Percentiles rank a stretch among this genome's conserved stretches.
phyloP scores from a whole-genome alignment of 2,113 vertebrate genomes.

The Erythrolamprus reginae region DNA sequence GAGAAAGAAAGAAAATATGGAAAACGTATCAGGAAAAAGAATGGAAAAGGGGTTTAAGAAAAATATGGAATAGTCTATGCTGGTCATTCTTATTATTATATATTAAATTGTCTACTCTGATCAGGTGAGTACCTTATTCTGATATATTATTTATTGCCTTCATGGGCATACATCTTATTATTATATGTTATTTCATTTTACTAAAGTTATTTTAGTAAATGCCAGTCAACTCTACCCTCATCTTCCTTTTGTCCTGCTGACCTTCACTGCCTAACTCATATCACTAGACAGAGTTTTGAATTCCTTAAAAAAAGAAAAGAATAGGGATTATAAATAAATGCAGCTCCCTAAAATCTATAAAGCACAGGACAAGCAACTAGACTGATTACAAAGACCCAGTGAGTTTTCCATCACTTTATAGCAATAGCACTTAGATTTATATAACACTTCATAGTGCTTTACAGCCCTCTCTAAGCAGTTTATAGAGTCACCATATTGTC shows the following conservation, averaged over 20 bases:
- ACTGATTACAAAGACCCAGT: background rate
- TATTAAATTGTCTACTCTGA: background rate
- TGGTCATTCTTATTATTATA: background rate
- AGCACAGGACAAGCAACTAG: background rate
- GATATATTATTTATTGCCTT: background rate
- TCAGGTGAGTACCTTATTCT: background rate
- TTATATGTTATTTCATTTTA: background rate
- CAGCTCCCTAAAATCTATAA: background rate
- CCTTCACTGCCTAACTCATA: background rate
- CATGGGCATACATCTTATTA: background rate
- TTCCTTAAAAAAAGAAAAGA: no score
- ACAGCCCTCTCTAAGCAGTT: no score
- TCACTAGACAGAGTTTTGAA: background rate
- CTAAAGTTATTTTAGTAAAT: background rate
- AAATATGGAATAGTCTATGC: background rate
- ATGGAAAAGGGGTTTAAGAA: background rate
- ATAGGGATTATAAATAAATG: background rate
- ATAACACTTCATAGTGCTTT: no score
- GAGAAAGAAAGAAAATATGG: background rate
- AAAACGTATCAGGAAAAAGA: background rate
- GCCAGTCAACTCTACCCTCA: background rate
- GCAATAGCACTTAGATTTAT: no score
- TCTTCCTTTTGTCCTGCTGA: background rate
- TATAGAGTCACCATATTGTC: no score
- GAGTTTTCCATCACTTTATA: background rate